These are phyloP conservation scores for Drosophila pruinosa DNA, from an alignment of 1,140 invertebrate genomes.

Conservation along the genomic window DNA sequence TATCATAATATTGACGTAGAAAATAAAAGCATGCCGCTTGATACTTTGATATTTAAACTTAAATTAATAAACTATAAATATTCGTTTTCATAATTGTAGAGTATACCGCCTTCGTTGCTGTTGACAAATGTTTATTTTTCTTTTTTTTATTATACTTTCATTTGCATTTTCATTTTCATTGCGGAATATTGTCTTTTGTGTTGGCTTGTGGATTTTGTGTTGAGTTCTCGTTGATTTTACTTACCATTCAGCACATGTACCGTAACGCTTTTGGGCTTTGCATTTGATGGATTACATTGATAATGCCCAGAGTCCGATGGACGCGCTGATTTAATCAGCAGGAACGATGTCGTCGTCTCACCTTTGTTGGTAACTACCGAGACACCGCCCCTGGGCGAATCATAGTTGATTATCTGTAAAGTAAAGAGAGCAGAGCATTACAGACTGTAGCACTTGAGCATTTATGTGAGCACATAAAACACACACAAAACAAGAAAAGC, in stretches of 20 bases:
- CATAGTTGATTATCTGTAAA: constrained; percentile 93
- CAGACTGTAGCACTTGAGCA: constrained; percentile 16
- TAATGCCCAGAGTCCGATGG: constrained; percentile 90
- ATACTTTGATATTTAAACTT: too few species aligned
- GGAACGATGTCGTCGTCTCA: constrained; percentile 90
- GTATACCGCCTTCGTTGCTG: constrained; percentile 4
- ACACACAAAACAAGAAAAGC: constrained; percentile 6
- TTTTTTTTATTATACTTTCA: constrained; percentile 13
- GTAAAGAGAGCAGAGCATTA: constrained; percentile 21
- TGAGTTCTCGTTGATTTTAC: constrained; percentile 83
- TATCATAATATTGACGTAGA: constrained; percentile 1
- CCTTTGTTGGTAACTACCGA: constrained; percentile 90
- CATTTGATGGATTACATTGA: constrained; percentile 92
- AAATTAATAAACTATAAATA: too few species aligned
- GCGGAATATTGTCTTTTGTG: constrained; percentile 38
- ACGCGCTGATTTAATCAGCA: constrained; percentile 90
- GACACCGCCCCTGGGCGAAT: constrained; percentile 91
- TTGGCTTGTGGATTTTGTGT: constrained; percentile 32
- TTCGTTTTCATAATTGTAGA: background rate
- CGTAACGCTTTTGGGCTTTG: constrained; percentile 92
- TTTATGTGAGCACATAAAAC: constrained; percentile 38
- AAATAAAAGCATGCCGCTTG: background rate
- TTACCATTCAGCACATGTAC: constrained; percentile 96
- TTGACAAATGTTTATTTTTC: background rate
- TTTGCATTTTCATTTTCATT: constrained; percentile 41